A percentile compares a stretch with the other conserved stretches of the same genome.
Evolutionary conservation across 2,888 invertebrate species (phyloP).

Genomic region (Crossocerus cetratus): DNA sequence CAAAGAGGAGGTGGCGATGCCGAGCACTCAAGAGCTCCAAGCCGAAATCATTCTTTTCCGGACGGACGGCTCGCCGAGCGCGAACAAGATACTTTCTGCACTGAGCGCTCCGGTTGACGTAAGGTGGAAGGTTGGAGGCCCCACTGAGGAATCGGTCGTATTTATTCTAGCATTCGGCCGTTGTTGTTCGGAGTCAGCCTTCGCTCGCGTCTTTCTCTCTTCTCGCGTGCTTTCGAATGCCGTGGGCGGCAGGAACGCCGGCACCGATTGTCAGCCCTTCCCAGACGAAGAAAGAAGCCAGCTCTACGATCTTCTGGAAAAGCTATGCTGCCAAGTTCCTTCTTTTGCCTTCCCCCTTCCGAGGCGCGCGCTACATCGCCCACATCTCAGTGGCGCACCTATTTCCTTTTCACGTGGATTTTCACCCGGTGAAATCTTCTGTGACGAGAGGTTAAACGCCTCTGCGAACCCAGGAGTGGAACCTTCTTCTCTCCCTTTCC

Average conservation of each 20-base stretch:
- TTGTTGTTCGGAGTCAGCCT: slow-evolving; percentile 21
- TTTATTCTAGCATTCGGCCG: slow-evolving; percentile 42
- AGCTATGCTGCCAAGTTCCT: no score
- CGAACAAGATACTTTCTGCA: slow-evolving; percentile 12
- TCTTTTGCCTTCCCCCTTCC: no score
- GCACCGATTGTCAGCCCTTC: no score
- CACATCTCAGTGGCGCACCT: background rate
- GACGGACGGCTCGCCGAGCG: slow-evolving; percentile 13
- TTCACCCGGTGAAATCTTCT: background rate
- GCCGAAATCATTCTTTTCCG: slow-evolving; percentile 6
- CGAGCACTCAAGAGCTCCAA: background rate
- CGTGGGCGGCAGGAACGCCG: no score
- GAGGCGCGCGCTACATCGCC: no score
- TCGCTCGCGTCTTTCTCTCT: slow-evolving; percentile 8
- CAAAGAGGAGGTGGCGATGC: no score
- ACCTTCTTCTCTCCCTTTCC: no score
- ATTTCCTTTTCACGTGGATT: slow-evolving; percentile 1
- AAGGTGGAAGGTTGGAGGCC: slow-evolving; percentile 16
- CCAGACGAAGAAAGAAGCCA: no score
- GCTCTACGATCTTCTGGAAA: no score
- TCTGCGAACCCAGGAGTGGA: background rate
- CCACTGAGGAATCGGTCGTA: slow-evolving; percentile 30
- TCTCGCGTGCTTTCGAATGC: background rate
- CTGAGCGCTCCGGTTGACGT: background rate
- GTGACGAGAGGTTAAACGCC: slow-evolving; percentile 1